Evolutionary conservation across 2,797 vertebrate species (phyloP).

Genomic region (Alauda arvensis): DNA sequence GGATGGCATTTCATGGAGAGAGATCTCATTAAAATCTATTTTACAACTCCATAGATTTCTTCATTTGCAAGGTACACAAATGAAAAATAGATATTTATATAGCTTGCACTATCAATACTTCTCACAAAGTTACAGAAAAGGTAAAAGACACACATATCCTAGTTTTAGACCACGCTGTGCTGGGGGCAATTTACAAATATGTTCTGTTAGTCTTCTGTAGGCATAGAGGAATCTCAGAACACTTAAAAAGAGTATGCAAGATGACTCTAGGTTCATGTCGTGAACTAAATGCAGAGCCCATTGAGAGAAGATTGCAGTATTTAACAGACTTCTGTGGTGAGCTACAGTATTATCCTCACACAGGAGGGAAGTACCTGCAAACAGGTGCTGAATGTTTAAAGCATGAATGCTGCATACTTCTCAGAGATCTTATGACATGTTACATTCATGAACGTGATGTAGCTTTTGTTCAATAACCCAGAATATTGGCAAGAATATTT

Average conservation of each 20-base stretch:
- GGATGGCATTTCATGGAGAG: not conserved
- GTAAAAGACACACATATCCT: not conserved
- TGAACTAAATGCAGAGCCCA: not conserved
- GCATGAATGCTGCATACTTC: not conserved
- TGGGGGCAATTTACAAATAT: not conserved
- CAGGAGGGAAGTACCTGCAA: not conserved
- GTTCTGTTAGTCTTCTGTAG: not conserved
- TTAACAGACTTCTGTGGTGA: not conserved
- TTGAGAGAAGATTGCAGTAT: not conserved
- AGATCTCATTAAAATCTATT: not conserved
- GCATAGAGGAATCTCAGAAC: not conserved
- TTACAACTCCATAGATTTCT: not conserved
- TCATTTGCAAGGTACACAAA: not conserved
- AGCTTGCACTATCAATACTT: not conserved
- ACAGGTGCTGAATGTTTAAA: not conserved
- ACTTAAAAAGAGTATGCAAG: not conserved
- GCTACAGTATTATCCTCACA: not conserved
- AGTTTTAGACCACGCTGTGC: not conserved
- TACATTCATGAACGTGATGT: conserved; percentile 11
- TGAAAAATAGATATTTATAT: not conserved
- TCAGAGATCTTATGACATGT: not conserved
- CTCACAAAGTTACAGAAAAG: not conserved
- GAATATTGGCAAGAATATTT: not conserved
- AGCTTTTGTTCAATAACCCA: not conserved
- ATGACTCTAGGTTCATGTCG: not conserved